Conservation (phyloP, 2,113 vertebrate genomes). For the Cololabis saira region DNA sequence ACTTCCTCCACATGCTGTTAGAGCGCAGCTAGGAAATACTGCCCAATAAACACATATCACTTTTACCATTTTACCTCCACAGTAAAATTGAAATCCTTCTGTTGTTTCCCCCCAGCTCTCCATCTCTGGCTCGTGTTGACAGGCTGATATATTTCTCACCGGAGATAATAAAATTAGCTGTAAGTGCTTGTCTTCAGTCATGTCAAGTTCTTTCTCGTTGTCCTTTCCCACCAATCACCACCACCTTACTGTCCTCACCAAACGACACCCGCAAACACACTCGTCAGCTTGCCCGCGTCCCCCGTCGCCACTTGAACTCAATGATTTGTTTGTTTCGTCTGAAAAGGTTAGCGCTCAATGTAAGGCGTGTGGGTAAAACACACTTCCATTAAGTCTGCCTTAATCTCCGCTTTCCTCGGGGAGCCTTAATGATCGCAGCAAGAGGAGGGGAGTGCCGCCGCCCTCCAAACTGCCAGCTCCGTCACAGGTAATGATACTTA, state of each 20-base stretch:
- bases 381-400: conserved; percentile 55
- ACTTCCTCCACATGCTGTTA: conserved; percentile 27
- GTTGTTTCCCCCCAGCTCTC: conserved; percentile 10
- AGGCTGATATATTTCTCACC: conserved; percentile 26
- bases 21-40: conserved; percentile 20
- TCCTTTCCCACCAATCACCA: conserved; percentile 4
- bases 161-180: conserved; percentile 51
- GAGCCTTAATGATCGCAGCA: conserved; percentile 57
- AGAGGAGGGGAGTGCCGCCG: conserved; percentile 43
- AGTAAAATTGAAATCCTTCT: conserved; percentile 11
- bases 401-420: conserved; percentile 60
- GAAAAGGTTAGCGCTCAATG: conserved; percentile 67
- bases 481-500: conserved; percentile 29
- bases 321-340: conserved; percentile 71
- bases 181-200: conserved; percentile 57
- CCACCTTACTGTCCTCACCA: conserved; percentile 27
- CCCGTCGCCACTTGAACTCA: conserved; percentile 52
- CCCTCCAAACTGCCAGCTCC: conserved; percentile 27
- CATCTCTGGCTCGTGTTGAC: conserved; percentile 1
- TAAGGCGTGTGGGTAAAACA: conserved; percentile 56
- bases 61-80: conserved; percentile 30
- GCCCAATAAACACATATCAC: conserved; percentile 33
- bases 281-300: conserved; percentile 24
- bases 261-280: conserved; percentile 35
- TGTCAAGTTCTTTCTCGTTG: conserved; percentile 17